These are phyloP conservation scores for Smutsia temminckii DNA, from an alignment of 2,797 vertebrate genomes.

Conservation along the genomic window DNA sequence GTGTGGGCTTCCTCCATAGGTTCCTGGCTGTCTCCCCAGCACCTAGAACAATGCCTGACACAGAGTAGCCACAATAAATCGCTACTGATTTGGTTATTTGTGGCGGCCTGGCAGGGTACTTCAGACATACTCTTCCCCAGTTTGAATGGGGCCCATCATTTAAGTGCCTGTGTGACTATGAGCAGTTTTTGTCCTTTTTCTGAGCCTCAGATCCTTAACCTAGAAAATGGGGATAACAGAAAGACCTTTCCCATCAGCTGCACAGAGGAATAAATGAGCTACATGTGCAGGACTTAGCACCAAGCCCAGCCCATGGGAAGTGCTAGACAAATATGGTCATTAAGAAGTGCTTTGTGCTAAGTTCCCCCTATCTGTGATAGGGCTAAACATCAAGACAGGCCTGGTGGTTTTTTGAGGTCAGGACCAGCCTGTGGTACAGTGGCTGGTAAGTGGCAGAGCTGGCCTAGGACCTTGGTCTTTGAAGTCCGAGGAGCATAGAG, in stretches of 20 bases:
- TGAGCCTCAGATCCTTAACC: background rate
- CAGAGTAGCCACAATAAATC: background rate
- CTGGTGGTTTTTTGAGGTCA: background rate
- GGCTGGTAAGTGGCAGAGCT: background rate
- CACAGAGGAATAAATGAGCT: background rate
- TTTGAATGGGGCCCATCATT: background rate
- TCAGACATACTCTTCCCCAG: background rate
- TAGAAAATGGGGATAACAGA: background rate
- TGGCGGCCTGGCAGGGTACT: background rate
- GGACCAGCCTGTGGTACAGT: background rate
- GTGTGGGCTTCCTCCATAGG: background rate
- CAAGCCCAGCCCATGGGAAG: background rate
- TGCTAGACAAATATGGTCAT: background rate
- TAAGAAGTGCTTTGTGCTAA: background rate
- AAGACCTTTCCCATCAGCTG: background rate
- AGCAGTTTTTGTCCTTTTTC: background rate
- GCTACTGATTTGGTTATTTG: background rate
- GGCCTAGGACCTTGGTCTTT: background rate
- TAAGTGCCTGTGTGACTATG: background rate
- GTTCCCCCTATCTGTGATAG: background rate
- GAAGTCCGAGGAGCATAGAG: background rate
- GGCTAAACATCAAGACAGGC: background rate
- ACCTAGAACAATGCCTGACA: background rate
- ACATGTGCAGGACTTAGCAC: background rate
- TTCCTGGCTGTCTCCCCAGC: background rate